Conservation (phyloP, 2,113 vertebrate genomes). For the Phodopus roborovskii region DNA sequence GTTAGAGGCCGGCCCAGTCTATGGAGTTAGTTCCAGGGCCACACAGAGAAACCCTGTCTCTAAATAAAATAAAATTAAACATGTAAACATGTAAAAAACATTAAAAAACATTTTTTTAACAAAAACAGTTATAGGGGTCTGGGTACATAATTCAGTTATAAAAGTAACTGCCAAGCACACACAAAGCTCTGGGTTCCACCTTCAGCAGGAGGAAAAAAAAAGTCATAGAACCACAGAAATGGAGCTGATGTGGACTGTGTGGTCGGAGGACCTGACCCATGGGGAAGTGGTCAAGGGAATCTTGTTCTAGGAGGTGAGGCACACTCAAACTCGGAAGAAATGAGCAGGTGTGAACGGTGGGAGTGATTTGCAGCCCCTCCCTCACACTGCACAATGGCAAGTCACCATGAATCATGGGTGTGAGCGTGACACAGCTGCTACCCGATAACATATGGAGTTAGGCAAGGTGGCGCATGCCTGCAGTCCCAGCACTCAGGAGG, state of each 20-base stretch:
- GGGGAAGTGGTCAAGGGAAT: not conserved
- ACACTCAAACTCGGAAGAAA: not conserved
- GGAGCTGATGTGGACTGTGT: not conserved
- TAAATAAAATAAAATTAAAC: not conserved
- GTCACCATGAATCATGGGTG: not conserved
- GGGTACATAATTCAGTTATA: not conserved
- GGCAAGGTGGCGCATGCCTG: not conserved
- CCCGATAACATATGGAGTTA: not conserved
- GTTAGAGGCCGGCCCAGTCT: not conserved
- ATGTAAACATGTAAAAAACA: not conserved
- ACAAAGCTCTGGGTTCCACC: not conserved
- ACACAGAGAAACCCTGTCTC: not conserved
- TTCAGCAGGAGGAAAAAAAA: too few species aligned
- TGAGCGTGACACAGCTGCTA: not conserved
- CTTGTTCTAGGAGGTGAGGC: not conserved
- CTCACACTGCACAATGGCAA: not conserved
- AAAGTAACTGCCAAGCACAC: not conserved
- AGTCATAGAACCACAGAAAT: not conserved
- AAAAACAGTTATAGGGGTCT: not conserved
- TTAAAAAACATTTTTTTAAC: too few species aligned
- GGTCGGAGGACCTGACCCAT: not conserved
- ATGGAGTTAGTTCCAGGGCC: not conserved
- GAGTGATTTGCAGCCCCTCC: not conserved
- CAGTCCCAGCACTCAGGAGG: not conserved
- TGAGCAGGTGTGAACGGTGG: not conserved